Conservation (phyloP, 2,113 vertebrate genomes). For the Corythoichthys haematopterus region DNA sequence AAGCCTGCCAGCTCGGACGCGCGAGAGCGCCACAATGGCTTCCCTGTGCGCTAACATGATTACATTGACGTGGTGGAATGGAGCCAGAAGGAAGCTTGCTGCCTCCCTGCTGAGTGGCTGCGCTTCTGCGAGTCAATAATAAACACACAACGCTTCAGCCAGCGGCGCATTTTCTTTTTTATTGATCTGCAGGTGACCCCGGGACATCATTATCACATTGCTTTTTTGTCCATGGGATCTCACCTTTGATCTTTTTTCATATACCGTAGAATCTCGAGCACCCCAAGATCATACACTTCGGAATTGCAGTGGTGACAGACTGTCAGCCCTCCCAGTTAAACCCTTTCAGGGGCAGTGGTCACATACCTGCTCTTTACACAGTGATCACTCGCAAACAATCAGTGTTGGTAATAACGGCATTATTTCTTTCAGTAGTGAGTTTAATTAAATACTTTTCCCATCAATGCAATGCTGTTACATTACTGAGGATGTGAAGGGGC, state of each 20-base stretch:
- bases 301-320: too few relatives aligned
- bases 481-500: too few relatives aligned
- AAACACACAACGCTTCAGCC: conserved; percentile 4
- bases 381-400: too few relatives aligned
- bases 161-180: neutral
- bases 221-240: neutral
- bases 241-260: neutral
- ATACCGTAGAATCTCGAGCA: neutral
- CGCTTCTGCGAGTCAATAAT: conserved; percentile 16
- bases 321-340: too few relatives aligned
- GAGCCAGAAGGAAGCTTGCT: conserved; percentile 39
- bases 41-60: conserved; percentile 57
- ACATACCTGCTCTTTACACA: too few relatives aligned
- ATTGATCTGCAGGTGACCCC: conserved; percentile 2
- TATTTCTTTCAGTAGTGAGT: too few relatives aligned
- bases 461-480: too few relatives aligned
- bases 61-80: conserved; percentile 53
- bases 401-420: too few relatives aligned
- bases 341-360: too few relatives aligned
- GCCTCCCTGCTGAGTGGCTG: conserved; percentile 18
- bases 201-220: conserved; percentile 2
- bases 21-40: conserved; percentile 54
- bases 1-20: conserved; percentile 51
- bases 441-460: too few relatives aligned
- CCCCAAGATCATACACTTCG: neutral